These are phyloP conservation scores for Raillietiella orientalis DNA, from an alignment of 2,888 invertebrate genomes.

Conservation along the genomic window DNA sequence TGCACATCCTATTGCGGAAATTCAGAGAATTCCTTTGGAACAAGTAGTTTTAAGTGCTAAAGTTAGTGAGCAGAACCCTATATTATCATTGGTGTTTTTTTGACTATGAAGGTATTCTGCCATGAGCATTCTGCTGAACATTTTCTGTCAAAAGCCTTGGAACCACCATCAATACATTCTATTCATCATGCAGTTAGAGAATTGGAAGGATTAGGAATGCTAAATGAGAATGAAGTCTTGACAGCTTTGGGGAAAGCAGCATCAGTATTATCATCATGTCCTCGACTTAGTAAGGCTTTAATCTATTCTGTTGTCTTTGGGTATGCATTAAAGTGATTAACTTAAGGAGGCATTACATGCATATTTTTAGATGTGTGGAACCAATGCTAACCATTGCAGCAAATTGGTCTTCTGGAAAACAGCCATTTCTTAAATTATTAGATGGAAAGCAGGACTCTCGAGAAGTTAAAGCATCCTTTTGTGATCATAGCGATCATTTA, in stretches of 20 bases:
- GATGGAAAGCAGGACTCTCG: conserved; percentile 19
- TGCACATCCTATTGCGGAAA: conserved; percentile 24
- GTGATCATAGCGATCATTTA: conserved; percentile 24
- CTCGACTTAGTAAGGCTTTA: conserved; percentile 23
- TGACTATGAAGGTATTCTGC: conserved; percentile 7
- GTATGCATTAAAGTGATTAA: conserved; percentile 9
- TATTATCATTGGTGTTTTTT: background rate
- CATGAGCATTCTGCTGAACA: conserved; percentile 10
- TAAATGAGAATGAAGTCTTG: conserved; percentile 22
- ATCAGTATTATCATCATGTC: conserved; percentile 21
- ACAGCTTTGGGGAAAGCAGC: conserved; percentile 25
- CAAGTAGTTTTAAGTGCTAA: conserved; percentile 25
- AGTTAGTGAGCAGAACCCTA: conserved; percentile 10
- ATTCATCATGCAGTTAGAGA: conserved; percentile 23
- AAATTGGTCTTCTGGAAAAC: conserved; percentile 17
- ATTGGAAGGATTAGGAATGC: conserved; percentile 20
- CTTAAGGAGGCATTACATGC: conserved; percentile 2
- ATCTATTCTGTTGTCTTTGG: conserved; percentile 21
- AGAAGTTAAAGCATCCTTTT: conserved; percentile 18
- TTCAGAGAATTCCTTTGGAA: conserved; percentile 23
- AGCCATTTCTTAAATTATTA: conserved; percentile 19
- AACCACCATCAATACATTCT: conserved; percentile 21
- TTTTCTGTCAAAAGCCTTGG: conserved; percentile 24
- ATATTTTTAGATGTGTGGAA: conserved; percentile 15
- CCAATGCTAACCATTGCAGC: conserved; percentile 18